phyloP scores from a whole-genome alignment of 2,113 vertebrate species.

The Aegotheles bennettii region DNA sequence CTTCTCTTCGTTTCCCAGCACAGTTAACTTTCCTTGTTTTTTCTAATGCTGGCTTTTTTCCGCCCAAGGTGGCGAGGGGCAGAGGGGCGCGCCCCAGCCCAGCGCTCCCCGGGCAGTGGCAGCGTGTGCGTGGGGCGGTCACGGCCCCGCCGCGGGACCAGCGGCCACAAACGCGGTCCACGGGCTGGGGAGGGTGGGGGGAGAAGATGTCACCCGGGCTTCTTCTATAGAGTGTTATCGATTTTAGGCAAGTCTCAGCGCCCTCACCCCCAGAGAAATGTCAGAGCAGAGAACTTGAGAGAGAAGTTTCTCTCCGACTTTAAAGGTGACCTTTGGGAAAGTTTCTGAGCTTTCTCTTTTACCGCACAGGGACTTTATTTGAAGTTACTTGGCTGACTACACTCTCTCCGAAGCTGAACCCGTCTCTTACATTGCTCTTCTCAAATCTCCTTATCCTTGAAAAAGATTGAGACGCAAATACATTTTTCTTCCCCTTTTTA shows the following conservation, averaged over 20 bases:
- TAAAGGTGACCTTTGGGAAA: conserved; percentile 30
- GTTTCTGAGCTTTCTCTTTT: conserved; percentile 34
- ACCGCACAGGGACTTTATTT: not conserved
- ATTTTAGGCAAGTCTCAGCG: not conserved
- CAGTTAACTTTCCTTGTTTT: not conserved
- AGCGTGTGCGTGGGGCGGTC: not conserved
- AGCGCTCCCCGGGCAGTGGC: not conserved
- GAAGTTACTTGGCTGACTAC: not conserved
- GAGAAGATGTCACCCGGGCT: not conserved
- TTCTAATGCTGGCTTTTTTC: fast-evolving
- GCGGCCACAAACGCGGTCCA: not conserved
- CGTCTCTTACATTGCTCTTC: not conserved
- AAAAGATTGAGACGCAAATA: not conserved
- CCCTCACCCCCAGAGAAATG: not conserved
- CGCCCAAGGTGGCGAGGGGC: not conserved
- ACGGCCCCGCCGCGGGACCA: not conserved
- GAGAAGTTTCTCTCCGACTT: not conserved
- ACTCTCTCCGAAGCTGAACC: not conserved
- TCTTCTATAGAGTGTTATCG: not conserved
- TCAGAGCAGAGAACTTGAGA: not conserved
- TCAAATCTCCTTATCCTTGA: not conserved
- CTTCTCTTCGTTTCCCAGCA: not conserved
- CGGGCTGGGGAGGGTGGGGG: not conserved
- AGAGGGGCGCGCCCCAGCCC: not conserved
- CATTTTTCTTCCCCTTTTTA: not conserved